These are phyloP conservation scores for Microtus oregoni DNA, from an alignment of 2,113 vertebrate species.

Conservation along the genomic window DNA sequence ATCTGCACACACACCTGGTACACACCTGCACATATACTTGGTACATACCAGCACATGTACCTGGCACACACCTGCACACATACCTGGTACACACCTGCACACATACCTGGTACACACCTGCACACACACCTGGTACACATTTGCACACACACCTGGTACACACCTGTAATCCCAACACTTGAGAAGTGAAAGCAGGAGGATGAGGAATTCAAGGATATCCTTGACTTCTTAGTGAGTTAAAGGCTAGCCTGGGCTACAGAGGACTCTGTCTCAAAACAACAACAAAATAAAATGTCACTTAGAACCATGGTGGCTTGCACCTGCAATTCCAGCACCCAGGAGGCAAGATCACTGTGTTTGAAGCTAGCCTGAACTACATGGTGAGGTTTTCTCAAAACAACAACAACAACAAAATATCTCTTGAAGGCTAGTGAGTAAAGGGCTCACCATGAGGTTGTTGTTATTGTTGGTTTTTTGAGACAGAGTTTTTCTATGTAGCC, in stretches of 20 bases:
- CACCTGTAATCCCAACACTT: background rate
- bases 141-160: background rate
- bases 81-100: background rate
- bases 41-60: background rate
- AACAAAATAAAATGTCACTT: background rate
- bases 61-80: no score
- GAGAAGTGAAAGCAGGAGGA: background rate
- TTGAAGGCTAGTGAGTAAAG: background rate
- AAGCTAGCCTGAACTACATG: background rate
- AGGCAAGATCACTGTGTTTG: background rate
- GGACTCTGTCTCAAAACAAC: background rate
- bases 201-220: background rate
- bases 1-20: background rate
- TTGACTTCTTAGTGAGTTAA: background rate
- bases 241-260: background rate
- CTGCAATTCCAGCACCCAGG: background rate
- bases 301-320: background rate
- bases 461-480: background rate
- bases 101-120: background rate
- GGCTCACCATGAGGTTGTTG: no score
- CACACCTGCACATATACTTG: background rate
- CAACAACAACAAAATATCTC: background rate
- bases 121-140: background rate
- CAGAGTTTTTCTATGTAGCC: background rate
- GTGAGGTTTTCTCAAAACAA: background rate